A percentile compares a stretch with the other conserved stretches of the same genome.
phyloP scores from a whole-genome alignment of 1,140 invertebrate species.

The Platorchestia sp. region DNA sequence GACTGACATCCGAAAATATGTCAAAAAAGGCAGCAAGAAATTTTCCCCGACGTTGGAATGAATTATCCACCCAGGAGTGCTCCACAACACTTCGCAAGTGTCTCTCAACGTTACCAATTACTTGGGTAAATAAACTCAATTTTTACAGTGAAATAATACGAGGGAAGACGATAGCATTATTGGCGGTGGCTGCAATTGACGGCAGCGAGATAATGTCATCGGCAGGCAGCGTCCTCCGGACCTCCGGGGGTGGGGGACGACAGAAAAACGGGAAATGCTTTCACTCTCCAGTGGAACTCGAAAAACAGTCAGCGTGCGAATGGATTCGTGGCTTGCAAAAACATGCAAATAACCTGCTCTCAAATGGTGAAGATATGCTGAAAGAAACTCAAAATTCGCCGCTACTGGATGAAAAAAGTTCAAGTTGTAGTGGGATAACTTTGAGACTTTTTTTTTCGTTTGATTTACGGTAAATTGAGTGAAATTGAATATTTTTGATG shows the following conservation, averaged over 20 bases:
- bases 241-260: neutral
- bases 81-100: neutral
- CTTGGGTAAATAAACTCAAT: neutral
- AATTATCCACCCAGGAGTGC: neutral
- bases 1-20: neutral
- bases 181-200: conserved; percentile 11
- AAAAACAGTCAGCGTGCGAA: neutral
- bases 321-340: neutral
- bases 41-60: neutral
- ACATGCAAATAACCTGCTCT: neutral
- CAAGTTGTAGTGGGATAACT: neutral
- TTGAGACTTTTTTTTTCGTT: neutral
- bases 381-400: neutral
- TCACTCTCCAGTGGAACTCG: neutral
- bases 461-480: neutral
- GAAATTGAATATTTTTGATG: neutral
- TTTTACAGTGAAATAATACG: conserved; percentile 16
- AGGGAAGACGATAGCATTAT: conserved; percentile 31
- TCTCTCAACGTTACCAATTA: neutral
- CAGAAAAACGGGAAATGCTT: neutral
- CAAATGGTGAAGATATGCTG: neutral
- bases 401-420: neutral
- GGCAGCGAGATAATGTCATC: conserved; percentile 35
- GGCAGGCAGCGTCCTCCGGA: neutral
- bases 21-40: neutral